phyloP scores from a whole-genome alignment of 2,888 invertebrate genomes.

The Cordilura impudica region DNA sequence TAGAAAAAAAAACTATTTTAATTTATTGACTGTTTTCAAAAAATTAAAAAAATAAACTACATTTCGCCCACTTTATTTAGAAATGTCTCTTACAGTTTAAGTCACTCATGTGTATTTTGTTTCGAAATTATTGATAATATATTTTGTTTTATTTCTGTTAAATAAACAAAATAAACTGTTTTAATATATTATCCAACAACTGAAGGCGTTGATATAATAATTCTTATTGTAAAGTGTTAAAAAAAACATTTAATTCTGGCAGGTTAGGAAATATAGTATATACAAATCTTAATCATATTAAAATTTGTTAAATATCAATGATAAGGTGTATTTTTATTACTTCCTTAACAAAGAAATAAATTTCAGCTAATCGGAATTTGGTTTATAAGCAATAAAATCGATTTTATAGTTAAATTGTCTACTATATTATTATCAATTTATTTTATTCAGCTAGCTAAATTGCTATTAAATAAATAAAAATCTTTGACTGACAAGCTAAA shows the following conservation, averaged over 20 bases:
- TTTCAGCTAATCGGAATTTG: background rate
- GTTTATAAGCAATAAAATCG: background rate
- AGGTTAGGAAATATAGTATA: constrained; percentile 2
- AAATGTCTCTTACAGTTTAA: background rate
- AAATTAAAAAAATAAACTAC: constrained; percentile 20
- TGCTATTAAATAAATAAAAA: background rate
- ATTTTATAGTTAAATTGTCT: background rate
- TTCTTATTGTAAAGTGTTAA: constrained; percentile 27
- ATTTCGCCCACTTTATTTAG: constrained; percentile 9
- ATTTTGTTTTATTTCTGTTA: background rate
- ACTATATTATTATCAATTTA: too few species aligned
- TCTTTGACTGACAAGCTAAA: too few species aligned
- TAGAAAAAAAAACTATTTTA: constrained; percentile 32
- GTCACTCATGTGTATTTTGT: constrained; percentile 16
- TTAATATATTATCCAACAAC: background rate
- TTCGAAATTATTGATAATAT: background rate
- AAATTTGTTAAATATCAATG: constrained; percentile 10
- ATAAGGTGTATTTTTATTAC: constrained; percentile 26
- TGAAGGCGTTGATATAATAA: constrained; percentile 24
- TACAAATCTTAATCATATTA: background rate
- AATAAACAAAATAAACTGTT: background rate
- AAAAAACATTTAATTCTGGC: constrained; percentile 21
- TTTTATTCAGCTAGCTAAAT: background rate
- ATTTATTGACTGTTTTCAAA: constrained; percentile 19
- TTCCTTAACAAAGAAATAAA: constrained; percentile 16